Base-by-base conservation (phyloP, 2,888 invertebrate species). In the Tigriopus californicus region DNA sequence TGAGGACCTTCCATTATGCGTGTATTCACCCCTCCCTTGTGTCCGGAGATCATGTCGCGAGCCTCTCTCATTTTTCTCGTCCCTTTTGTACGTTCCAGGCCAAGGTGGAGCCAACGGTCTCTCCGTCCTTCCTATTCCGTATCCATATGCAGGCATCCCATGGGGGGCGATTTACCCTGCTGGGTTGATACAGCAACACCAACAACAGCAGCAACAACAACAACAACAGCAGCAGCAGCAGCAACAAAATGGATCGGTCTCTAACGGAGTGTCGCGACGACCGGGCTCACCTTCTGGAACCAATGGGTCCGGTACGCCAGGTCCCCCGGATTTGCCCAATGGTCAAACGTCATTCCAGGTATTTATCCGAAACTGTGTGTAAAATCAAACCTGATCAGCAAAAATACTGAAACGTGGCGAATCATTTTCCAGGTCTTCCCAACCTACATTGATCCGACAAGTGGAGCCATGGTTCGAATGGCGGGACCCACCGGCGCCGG, bases 271-370 rank as follows among this genome's bases (percentile, higher is more conserved):
- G 11, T 20, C 20, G 15, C 44, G 47, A 15, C 25, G 47, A 15
- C 60, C 60, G 5, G 64, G 65, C 42, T 66, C 65, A 3, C 66
- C 33, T 8, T 33, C 33, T 5, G 33, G 33, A 8, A 51, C 49
- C 62, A 41, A 57, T 62, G 60, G 42, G 46, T 5, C 60, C 47
- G 54, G 44, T 40, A 59, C 55, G 48, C 62, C 42, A 60, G 64
- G 53, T 65, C 66, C 52, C 61, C 65, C 63, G 63, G 66, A 54
- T 62, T 65, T 18, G 62, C 63, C 53, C 62, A 64, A 65, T 65
- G 64, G 64, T 63, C 46, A 46, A 46, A 46, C 20, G 46, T 46
- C 46, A 46, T 46, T 18, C 20, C 20, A 18, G 15, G 46, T 46
- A 20, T 20, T 3, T 46, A 8, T 46, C 8, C 20, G 42, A n/a